Evolutionary conservation across 2,797 vertebrate genomes (phyloP).

Genomic region (Scleropages formosus): DNA sequence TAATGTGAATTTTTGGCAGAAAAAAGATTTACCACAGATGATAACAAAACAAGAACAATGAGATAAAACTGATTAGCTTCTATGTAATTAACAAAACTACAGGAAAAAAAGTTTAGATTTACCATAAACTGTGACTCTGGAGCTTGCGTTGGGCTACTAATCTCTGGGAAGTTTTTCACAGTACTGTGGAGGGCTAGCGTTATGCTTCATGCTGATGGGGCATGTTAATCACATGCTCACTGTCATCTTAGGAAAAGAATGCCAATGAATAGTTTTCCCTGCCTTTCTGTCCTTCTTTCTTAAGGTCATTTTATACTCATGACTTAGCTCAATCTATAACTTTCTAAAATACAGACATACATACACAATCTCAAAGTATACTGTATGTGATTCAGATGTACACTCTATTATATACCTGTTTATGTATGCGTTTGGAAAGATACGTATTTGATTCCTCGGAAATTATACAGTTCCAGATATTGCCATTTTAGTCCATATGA

Average conservation of each 20-base stretch:
- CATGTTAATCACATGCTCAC: slow-evolving; percentile 53
- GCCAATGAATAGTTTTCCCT: slow-evolving; percentile 21
- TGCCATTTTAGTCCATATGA: no score
- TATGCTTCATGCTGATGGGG: slow-evolving; percentile 18
- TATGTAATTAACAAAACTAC: neutral
- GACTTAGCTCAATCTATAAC: neutral
- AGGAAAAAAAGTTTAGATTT: slow-evolving; percentile 33
- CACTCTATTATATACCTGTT: neutral
- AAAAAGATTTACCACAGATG: no score
- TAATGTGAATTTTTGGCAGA: no score
- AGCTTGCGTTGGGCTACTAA: slow-evolving; percentile 16
- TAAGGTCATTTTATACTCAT: no score
- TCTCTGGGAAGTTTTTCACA: slow-evolving; percentile 32
- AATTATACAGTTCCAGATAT: no score
- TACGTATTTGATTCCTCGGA: no score
- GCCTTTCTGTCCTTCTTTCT: slow-evolving; percentile 12
- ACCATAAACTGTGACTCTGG: slow-evolving; percentile 21
- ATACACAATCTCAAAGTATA: neutral
- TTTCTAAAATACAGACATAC: neutral
- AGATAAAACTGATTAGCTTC: neutral
- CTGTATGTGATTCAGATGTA: no score
- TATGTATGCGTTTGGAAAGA: slow-evolving; percentile 11
- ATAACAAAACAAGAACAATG: neutral
- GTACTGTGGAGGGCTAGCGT: slow-evolving; percentile 33
- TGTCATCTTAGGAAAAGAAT: slow-evolving; percentile 34